These are phyloP conservation scores for Actenoides lindsayi DNA, from an alignment of 2,113 vertebrate species.

Conservation along the genomic window DNA sequence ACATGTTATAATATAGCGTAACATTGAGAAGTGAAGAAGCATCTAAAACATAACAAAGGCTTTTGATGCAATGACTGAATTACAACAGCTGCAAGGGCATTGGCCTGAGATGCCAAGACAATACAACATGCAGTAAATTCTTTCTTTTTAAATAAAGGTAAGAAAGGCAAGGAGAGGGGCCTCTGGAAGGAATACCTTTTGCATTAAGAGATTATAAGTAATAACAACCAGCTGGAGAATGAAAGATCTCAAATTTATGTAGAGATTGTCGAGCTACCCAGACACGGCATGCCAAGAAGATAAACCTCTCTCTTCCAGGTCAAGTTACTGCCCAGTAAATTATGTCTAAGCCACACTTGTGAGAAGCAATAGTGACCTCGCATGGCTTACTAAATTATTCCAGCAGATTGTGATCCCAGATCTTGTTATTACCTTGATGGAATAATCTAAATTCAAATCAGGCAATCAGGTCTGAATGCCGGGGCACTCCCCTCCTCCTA, in stretches of 20 bases:
- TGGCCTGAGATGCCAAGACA: not conserved
- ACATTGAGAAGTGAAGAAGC: not conserved
- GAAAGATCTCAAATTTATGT: constrained; percentile 61
- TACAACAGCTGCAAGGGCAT: not conserved
- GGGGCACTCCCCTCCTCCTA: not conserved
- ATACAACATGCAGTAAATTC: not conserved
- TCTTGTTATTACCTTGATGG: constrained; percentile 27
- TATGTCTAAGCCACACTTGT: not conserved
- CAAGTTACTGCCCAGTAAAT: constrained; percentile 62
- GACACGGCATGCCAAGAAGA: constrained; percentile 47
- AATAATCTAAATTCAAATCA: constrained; percentile 53
- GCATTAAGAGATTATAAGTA: constrained; percentile 66
- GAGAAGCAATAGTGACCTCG: constrained; percentile 57
- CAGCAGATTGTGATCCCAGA: constrained; percentile 18
- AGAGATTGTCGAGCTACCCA: constrained; percentile 38
- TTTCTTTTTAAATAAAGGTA: not conserved
- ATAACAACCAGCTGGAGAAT: constrained; percentile 60
- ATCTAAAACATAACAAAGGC: not conserved
- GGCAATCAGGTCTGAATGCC: not conserved
- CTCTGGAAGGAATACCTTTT: constrained; percentile 50
- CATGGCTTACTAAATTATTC: constrained; percentile 54
- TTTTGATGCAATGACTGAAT: not conserved
- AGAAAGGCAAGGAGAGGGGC: constrained; percentile 22
- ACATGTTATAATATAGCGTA: not conserved
- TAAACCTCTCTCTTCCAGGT: constrained; percentile 63